phyloP scores from a whole-genome alignment of 2,797 vertebrate genomes.

The Meriones psammophilus region DNA sequence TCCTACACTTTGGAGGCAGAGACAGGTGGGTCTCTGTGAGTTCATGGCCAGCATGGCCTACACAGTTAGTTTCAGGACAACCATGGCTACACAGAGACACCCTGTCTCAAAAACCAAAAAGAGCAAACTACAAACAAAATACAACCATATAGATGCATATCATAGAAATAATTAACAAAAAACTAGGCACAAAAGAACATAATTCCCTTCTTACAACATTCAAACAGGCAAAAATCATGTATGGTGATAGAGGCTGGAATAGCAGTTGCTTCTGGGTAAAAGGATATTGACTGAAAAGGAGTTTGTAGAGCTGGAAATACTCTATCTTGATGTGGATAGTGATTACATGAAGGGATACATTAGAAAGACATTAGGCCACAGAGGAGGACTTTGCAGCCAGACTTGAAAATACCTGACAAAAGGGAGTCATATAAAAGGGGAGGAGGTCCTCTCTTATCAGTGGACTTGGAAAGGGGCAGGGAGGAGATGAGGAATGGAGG shows the following conservation, averaged over 20 bases:
- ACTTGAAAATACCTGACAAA: too few species aligned
- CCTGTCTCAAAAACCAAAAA: not conserved
- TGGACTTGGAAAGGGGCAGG: too few species aligned
- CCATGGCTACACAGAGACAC: too few species aligned
- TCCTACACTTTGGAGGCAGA: too few species aligned
- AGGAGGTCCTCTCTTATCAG: too few species aligned
- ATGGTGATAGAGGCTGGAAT: not conserved
- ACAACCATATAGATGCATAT: not conserved
- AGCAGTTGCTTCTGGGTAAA: not conserved
- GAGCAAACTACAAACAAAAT: not conserved
- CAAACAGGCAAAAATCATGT: constrained; percentile 24
- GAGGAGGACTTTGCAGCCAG: too few species aligned
- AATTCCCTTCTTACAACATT: constrained; percentile 46
- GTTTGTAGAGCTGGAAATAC: not conserved
- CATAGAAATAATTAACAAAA: constrained; percentile 45
- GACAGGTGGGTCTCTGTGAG: too few species aligned
- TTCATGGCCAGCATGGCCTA: too few species aligned
- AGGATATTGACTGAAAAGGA: constrained; percentile 8
- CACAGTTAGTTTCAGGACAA: too few species aligned
- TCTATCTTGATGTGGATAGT: constrained; percentile 47
- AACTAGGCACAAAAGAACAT: constrained; percentile 48
- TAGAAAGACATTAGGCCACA: constrained; percentile 48
- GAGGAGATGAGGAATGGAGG: too few species aligned
- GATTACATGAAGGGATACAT: not conserved
- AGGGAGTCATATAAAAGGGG: too few species aligned